Percentiles rank a stretch among this genome's conserved stretches.
These are phyloP conservation scores for Stegana nigrithorax DNA, from an alignment of 2,888 invertebrate genomes.

Conservation along the genomic window DNA sequence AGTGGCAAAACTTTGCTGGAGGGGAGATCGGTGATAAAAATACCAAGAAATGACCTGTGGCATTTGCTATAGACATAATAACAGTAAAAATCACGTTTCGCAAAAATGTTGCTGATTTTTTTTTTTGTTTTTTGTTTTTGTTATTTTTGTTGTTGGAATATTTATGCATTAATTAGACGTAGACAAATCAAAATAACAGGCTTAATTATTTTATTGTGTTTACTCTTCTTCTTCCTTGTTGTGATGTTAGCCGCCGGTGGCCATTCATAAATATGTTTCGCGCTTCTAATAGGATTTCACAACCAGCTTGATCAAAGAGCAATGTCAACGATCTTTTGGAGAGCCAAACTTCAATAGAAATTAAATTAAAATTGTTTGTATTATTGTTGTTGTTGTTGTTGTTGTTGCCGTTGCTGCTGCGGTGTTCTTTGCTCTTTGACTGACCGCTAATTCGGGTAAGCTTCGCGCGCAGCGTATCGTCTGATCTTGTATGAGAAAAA, in stretches of 20 bases:
- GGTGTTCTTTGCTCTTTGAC: no score
- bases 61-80: slow-evolving; percentile 5
- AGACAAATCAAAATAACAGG: slow-evolving; percentile 4
- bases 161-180: slow-evolving; percentile 15
- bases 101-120: background rate
- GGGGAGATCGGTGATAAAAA: no score
- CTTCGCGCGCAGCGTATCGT: slow-evolving; percentile 14
- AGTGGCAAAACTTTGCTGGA: no score
- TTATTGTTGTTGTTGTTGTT: no score
- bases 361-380: no score
- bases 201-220: background rate
- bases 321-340: slow-evolving; percentile 56
- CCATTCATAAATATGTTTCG: slow-evolving; percentile 22
- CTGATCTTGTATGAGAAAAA: no score
- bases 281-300: slow-evolving; percentile 42
- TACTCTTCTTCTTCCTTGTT: background rate
- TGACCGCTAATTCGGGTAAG: no score
- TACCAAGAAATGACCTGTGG: slow-evolving; percentile 16
- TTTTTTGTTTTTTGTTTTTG: slow-evolving; percentile 1
- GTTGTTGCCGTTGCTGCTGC: no score
- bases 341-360: no score
- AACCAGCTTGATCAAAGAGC: slow-evolving; percentile 49
- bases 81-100: slow-evolving; percentile 13
- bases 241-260: background rate
- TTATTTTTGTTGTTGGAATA: slow-evolving; percentile 3